These are phyloP conservation scores for Actinernus sp. DNA, from an alignment of 92 coral and sea anemone genomes.

Conservation along the genomic window DNA sequence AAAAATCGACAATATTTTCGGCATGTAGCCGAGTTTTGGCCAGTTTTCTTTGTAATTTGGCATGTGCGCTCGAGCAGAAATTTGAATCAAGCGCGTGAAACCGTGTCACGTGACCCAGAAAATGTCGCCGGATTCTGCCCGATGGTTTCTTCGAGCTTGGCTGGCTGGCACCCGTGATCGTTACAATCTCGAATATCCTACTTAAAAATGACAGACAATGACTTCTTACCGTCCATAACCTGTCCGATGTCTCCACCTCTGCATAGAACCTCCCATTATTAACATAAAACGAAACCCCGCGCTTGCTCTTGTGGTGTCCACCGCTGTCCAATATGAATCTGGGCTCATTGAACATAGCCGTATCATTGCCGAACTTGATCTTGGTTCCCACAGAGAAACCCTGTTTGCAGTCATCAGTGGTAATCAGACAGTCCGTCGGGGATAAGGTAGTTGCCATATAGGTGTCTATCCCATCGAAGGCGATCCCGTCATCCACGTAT, in stretches of 20 bases:
- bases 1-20: too few species aligned
- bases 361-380: conserved; percentile 50
- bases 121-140: too few species aligned
- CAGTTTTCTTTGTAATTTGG: too few species aligned
- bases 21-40: too few species aligned
- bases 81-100: too few species aligned
- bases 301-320: conserved; percentile 72
- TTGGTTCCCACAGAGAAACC: conserved; percentile 89
- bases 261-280: conserved; percentile 71
- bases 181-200: too few species aligned
- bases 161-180: too few species aligned
- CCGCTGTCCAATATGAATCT: conserved; percentile 92
- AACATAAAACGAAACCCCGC: conserved; percentile 86
- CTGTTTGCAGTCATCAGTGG: conserved; percentile 64
- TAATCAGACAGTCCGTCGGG: conserved; percentile 63
- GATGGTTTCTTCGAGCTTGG: too few species aligned
- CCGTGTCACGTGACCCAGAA: too few species aligned
- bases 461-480: conserved; percentile 73
- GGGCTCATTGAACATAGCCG: conserved; percentile 63
- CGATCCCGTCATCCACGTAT: conserved; percentile 58
- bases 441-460: conserved; percentile 63
- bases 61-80: too few species aligned
- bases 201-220: too few species aligned
- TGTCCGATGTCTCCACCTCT: conserved; percentile 76
- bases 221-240: conserved; percentile 88